These are phyloP conservation scores for Aphelocoma californica DNA, from an alignment of 2,797 vertebrate species.

Conservation along the genomic window DNA sequence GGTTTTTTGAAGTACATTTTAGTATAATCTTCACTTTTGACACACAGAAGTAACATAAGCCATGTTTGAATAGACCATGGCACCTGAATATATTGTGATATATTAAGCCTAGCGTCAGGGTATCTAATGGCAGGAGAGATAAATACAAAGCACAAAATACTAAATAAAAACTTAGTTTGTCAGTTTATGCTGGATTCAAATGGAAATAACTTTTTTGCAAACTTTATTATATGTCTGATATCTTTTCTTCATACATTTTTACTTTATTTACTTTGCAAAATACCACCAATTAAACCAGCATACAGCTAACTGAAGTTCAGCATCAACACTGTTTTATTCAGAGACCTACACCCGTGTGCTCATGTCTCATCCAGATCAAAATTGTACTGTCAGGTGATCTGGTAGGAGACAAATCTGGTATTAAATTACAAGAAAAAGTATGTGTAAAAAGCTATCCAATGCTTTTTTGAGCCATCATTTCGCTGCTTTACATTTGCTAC, in stretches of 20 bases:
- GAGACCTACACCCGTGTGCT: not conserved
- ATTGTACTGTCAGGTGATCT: not conserved
- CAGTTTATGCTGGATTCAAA: not conserved
- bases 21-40: not conserved
- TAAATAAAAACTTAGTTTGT: not conserved
- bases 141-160: not conserved
- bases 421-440: not conserved
- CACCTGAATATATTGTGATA: not conserved
- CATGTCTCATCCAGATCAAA: not conserved
- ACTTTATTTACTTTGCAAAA: not conserved
- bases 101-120: not conserved
- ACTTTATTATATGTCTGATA: not conserved
- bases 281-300: not conserved
- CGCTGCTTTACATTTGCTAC: not conserved
- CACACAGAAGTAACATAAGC: not conserved
- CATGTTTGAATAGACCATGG: not conserved
- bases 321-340: not conserved
- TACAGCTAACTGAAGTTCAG: not conserved
- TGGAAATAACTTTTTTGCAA: not conserved
- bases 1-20: not conserved
- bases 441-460: not conserved
- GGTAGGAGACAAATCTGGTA: not conserved
- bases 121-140: not conserved
- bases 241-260: not conserved
- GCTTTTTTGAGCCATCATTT: not conserved